A percentile compares a stretch with the other conserved stretches of the same genome.
Conservation (phyloP, 2,888 invertebrate species). For the Cataglyphis livida region DNA sequence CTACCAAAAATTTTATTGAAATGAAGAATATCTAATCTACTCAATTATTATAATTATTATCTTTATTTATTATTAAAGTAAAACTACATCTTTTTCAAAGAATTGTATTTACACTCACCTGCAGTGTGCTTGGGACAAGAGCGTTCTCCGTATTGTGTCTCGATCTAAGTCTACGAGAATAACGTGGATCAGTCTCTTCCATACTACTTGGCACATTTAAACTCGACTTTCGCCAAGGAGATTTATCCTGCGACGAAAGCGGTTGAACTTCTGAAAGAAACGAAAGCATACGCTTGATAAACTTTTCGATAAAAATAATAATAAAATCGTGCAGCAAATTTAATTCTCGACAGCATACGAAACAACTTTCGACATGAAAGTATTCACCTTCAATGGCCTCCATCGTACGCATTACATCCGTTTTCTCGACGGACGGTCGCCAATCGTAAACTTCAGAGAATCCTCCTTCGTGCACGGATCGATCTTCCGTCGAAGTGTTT, state of each 20-base stretch:
- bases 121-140: slow-evolving; percentile 83
- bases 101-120: slow-evolving; percentile 77
- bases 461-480: slow-evolving; percentile 84
- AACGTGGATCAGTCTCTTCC: slow-evolving; percentile 89
- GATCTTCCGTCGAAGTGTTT: slow-evolving; percentile 91
- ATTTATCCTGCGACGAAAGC: slow-evolving; percentile 89
- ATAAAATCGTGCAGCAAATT: neutral
- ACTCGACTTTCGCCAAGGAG: slow-evolving; percentile 91
- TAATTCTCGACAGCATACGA: neutral
- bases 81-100: neutral
- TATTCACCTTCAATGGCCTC: slow-evolving; percentile 93
- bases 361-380: neutral
- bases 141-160: slow-evolving; percentile 84
- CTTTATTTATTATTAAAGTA: neutral
- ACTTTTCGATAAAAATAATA: neutral
- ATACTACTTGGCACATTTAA: slow-evolving; percentile 88
- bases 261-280: slow-evolving; percentile 89
- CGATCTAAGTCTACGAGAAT: slow-evolving; percentile 86
- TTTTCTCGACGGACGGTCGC: slow-evolving; percentile 93
- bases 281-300: neutral
- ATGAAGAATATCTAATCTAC: neutral
- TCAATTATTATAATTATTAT: slow-evolving; percentile 7
- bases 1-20: neutral
- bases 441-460: slow-evolving; percentile 91
- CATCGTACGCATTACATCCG: slow-evolving; percentile 94